Conservation (phyloP, 2,113 vertebrate species). For the Oxyura jamaicensis region DNA sequence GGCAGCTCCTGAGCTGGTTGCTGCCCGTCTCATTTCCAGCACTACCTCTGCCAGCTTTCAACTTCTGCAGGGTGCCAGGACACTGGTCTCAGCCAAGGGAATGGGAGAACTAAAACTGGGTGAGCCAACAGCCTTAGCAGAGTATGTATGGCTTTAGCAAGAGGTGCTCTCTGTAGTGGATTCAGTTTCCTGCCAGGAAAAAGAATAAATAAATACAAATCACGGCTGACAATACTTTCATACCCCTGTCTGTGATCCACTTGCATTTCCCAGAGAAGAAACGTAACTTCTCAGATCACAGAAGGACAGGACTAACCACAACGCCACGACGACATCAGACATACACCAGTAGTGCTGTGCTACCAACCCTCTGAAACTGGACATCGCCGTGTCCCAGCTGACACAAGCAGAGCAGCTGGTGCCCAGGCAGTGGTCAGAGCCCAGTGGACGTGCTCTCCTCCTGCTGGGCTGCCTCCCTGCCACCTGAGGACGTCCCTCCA, state of each 20-base stretch:
- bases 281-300: background rate
- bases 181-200: background rate
- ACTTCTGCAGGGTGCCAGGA: background rate
- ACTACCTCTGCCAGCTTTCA: background rate
- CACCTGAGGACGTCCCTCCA: rapidly evolving
- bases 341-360: background rate
- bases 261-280: background rate
- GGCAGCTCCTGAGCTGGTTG: background rate
- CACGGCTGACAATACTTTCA: background rate
- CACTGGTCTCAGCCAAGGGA: background rate
- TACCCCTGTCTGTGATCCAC: background rate
- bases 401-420: background rate
- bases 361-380: background rate
- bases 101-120: background rate
- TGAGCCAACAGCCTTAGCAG: background rate
- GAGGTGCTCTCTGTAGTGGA: background rate
- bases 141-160: background rate
- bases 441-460: rapidly evolving
- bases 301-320: background rate
- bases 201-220: too few species aligned
- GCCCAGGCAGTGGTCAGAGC: background rate
- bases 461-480: background rate
- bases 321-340: rapidly evolving
- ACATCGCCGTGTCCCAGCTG: rapidly evolving
- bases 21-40: background rate